Evolutionary conservation across 2,797 vertebrate species (phyloP), one percentile per base, ranked within the genome.

Genomic region (Acrossocheilus fasciatus): DNA sequence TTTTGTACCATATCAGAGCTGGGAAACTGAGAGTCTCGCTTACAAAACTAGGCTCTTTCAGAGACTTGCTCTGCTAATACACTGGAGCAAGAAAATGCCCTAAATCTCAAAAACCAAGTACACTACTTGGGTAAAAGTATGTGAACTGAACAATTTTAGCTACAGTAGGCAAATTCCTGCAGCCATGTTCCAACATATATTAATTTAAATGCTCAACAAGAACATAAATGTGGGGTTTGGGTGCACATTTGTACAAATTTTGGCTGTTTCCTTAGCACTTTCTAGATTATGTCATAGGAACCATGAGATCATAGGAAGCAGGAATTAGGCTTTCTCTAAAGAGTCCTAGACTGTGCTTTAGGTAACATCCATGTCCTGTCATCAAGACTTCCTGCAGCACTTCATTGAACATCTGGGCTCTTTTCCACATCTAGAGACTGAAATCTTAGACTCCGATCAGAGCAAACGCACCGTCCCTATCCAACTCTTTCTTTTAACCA

Each of bases 1-100:
- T 50, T 81, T 4, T 50, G 57, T 12, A 39, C 85, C 84, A 89
- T 86, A 89, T 92, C 88, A 30, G 17, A 23, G 57, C 80, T 62
- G 59, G 47, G 23, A 83, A 72, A 75, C 79, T 36, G 47, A 41
- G 15, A 64, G 69, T 14, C 34, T 52, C 30, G 41, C 14, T 79
- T 11, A 52, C 17, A 45, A 82, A 83, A 76, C 62, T 26, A 78
- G 36, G n/a, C 34, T 47, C 17, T 80, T 47, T 45, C 45, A 9
- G 14, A 64, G n/a, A 76, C 70, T 12, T 52, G 43, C 73, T 83
- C 9, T 84, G 34, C 50, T 76, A 83, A 80, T 30, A 66, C 57
- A 30, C 59, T n/a, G 3, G 12, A 79, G 64, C 6, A 11, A 79
- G 9, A 14, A 77, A 36, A 62, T 72, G 34, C 12, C 18, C n/a